Evolutionary conservation across 2,888 invertebrate genomes (phyloP).

Genomic region (Platycheirus albimanus): DNA sequence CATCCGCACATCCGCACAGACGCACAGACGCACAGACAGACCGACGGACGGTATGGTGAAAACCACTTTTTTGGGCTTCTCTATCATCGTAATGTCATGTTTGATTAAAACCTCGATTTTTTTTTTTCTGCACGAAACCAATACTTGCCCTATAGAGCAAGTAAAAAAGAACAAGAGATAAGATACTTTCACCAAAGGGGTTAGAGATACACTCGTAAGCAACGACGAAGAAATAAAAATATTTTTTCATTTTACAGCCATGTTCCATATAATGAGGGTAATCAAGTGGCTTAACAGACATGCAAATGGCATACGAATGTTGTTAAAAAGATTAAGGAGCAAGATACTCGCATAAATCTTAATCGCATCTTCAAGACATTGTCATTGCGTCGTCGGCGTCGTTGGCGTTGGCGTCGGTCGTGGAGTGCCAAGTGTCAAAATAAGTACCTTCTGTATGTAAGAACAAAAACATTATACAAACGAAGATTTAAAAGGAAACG

Average conservation of each 20-base stretch:
- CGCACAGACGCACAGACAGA: too few species aligned
- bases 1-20: too few species aligned
- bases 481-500: conserved; percentile 35
- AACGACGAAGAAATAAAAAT: too few species aligned
- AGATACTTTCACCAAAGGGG: conserved; percentile 47
- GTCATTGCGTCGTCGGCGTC: too few species aligned
- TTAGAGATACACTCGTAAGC: not conserved
- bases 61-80: too few species aligned
- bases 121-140: too few species aligned
- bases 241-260: conserved; percentile 17
- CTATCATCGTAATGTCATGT: too few species aligned
- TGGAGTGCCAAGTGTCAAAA: conserved; percentile 67
- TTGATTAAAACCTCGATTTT: too few species aligned
- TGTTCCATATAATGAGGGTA: conserved; percentile 63
- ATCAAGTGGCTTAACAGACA: conserved; percentile 68
- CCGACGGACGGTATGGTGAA: too few species aligned
- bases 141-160: too few species aligned
- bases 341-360: conserved; percentile 67
- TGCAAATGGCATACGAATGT: conserved; percentile 69
- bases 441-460: conserved; percentile 47
- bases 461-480: conserved; percentile 3
- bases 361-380: conserved; percentile 65
- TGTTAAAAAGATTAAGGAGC: conserved; percentile 67
- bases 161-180: conserved; percentile 18
- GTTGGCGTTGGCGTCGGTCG: too few species aligned